Conservation (phyloP, 1,140 invertebrate species). For the Bradynema listronoti region DNA sequence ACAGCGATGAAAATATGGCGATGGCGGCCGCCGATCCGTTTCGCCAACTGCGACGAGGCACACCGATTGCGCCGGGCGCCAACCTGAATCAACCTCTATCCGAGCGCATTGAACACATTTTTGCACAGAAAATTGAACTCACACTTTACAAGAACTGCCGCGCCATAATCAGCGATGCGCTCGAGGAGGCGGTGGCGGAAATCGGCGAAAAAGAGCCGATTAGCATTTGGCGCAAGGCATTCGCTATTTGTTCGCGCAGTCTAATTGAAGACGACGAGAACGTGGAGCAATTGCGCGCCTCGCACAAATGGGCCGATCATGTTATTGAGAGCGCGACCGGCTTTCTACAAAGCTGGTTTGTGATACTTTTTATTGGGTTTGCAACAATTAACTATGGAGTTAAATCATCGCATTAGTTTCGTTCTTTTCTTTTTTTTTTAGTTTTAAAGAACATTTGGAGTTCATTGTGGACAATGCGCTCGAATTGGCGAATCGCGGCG, state of each 20-base stretch:
- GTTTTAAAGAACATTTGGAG: constrained; percentile 41
- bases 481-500: constrained; percentile 33
- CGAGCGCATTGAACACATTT: constrained; percentile 7
- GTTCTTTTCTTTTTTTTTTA: constrained; percentile 25
- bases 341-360: too few species aligned
- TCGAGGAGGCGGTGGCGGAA: constrained; percentile 27
- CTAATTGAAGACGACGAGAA: constrained; percentile 19
- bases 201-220: constrained; percentile 31
- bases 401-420: neutral
- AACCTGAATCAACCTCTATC: constrained; percentile 15
- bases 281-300: constrained; percentile 26
- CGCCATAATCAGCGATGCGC: constrained; percentile 7
- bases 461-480: constrained; percentile 35
- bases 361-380: too few species aligned
- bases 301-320: constrained; percentile 29
- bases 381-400: constrained; percentile 19
- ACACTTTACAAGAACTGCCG: constrained; percentile 5
- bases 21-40: too few species aligned
- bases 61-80: constrained; percentile 3
- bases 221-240: constrained; percentile 38
- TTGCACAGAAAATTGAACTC: constrained; percentile 21
- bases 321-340: constrained; percentile 29
- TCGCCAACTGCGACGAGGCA: neutral
- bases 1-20: too few species aligned
- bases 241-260: constrained; percentile 15